A percentile compares a stretch with the other conserved stretches of the same genome.
phyloP scores from a whole-genome alignment of 1,140 invertebrate species.

The Camponotus floridanus region DNA sequence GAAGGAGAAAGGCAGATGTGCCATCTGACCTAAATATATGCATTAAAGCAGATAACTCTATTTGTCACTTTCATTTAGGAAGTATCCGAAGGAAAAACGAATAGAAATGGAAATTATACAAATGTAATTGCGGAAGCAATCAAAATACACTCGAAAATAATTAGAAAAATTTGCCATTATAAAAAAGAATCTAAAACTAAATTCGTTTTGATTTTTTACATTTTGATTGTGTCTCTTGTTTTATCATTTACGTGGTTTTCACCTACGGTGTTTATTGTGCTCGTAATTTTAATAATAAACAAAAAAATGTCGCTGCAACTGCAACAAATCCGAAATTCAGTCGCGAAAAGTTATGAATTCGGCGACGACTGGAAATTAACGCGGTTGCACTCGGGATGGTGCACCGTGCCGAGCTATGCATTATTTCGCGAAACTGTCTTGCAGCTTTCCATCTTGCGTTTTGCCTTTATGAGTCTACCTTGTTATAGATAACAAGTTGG shows the following conservation, averaged over 20 bases:
- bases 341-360: constrained; percentile 11
- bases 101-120: neutral
- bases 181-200: neutral
- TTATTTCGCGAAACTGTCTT: constrained; percentile 46
- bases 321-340: constrained; percentile 10
- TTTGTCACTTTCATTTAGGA: neutral
- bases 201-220: neutral
- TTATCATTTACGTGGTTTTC: neutral
- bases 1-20: neutral
- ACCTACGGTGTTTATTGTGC: neutral
- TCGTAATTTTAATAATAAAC: constrained; percentile 22
- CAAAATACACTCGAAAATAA: neutral
- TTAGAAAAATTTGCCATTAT: neutral
- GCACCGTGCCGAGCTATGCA: constrained; percentile 16
- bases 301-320: neutral
- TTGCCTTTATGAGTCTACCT: constrained; percentile 34
- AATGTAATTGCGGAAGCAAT: neutral
- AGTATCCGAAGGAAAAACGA: neutral
- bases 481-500: constrained; percentile 65
- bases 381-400: constrained; percentile 18
- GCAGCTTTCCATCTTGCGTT: constrained; percentile 47
- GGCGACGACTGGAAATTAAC: constrained; percentile 36
- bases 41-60: constrained; percentile 12
- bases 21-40: neutral
- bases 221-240: neutral